Evolutionary conservation across 2,113 vertebrate genomes (phyloP).

Genomic region (Equus quagga): DNA sequence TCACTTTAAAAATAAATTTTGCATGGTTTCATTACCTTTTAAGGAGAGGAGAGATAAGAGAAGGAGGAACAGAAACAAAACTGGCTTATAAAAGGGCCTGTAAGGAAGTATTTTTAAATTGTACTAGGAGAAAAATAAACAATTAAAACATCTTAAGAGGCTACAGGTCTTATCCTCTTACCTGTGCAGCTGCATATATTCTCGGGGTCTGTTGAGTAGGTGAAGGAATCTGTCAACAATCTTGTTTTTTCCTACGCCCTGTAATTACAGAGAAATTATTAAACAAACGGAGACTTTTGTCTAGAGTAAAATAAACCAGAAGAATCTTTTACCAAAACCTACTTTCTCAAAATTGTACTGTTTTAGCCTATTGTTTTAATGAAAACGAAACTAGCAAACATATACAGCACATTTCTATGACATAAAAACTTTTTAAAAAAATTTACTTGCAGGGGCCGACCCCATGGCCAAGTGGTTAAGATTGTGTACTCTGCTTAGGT

Average conservation of each 20-base stretch:
- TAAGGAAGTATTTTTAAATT: constrained; percentile 39
- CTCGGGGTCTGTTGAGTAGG: constrained; percentile 96
- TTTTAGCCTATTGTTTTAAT: neutral
- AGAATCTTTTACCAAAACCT: neutral
- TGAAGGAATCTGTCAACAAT: constrained; percentile 97
- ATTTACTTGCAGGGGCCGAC: neutral
- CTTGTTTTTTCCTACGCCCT: constrained; percentile 99
- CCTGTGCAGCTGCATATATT: constrained; percentile 98
- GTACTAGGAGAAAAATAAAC: neutral
- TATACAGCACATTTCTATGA: neutral
- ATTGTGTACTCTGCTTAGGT: too few species aligned
- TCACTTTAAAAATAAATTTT: constrained; percentile 71
- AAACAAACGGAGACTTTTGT: constrained; percentile 30
- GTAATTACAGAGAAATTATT: constrained; percentile 69
- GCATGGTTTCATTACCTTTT: constrained; percentile 10
- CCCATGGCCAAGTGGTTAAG: too few species aligned
- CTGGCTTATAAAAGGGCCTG: constrained; percentile 21
- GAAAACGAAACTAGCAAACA: neutral
- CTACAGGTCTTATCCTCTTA: constrained; percentile 79
- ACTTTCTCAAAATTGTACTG: neutral
- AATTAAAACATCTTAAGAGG: constrained; percentile 1
- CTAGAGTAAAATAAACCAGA: constrained; percentile 6
- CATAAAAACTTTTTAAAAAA: neutral
- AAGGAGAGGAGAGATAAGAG: constrained; percentile 28
- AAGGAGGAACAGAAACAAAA: constrained; percentile 53